Base-by-base conservation (phyloP, 2,888 invertebrate genomes). In the Thymelicus sylvestris region DNA sequence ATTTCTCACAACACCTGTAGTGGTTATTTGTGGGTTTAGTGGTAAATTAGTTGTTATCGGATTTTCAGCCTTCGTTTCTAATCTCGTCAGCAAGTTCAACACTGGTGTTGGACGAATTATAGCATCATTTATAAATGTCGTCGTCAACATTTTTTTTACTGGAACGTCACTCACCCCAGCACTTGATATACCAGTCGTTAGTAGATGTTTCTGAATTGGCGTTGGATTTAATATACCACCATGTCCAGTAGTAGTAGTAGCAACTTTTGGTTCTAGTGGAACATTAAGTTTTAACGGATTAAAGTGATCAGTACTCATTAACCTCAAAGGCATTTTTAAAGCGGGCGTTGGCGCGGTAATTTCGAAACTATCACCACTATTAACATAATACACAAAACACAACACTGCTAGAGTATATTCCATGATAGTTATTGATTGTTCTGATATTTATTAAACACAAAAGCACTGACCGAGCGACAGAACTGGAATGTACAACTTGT, bases 401-500 rank as follows among this genome's bases (percentile, higher is more conserved):
- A 64, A 24, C 63, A 69, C 47, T 19, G 59, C 12, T 8, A 63
- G 1, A 19, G 13, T 44, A 69, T 48, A 48, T 48, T 24, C 31
- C 50, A 65, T n/a, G 6, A 63, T 57, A 10, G 7, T 57, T 5
- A 38, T 68, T 19, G 44, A 68, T 38, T 15, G 7, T 59, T 48
- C 38, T 12, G 50, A 59, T 59, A 50, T 64, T 63, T 39, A 67
- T 62, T 70, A 68, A 74, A 75, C 79, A 79, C 81, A 74, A 78
- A 80, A 79, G 74, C 76, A 55, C 76, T 67, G 73, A 57, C 13
- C 74, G 77, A 72, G 72, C 74, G 78, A 68, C 74, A 48, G 74
- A 80, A 79, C 81, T 76, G 74, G 80, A 83, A 82, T 84, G 83
- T 73, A 76, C 68, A 75, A 74, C 77, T 76, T 72, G 64, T 38